phyloP scores from a whole-genome alignment of 2,113 vertebrate species.

The Clarias batrachus region DNA sequence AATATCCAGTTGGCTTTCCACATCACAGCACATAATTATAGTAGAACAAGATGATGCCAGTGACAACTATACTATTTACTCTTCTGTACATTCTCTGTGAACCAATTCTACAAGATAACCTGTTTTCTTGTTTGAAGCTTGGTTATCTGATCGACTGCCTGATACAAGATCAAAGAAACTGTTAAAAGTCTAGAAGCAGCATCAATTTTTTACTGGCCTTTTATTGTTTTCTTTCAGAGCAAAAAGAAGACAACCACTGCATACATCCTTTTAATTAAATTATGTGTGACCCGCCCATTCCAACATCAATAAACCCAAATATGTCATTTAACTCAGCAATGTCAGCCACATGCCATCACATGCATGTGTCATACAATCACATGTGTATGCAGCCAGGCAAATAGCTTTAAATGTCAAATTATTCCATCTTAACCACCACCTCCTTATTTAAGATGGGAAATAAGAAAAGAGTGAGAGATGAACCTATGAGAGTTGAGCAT shows the following conservation, averaged over 20 bases:
- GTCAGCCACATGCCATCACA: slow-evolving; percentile 10
- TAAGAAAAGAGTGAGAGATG: neutral
- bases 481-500: slow-evolving; percentile 13
- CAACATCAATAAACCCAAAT: neutral
- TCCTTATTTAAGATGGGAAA: slow-evolving; percentile 39
- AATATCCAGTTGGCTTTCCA: neutral
- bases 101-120: neutral
- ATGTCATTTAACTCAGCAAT: slow-evolving; percentile 34
- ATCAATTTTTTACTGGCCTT: neutral
- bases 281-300: slow-evolving; percentile 33
- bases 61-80: neutral
- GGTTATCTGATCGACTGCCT: neutral
- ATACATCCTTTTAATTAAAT: neutral
- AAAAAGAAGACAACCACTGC: neutral
- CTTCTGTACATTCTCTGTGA: neutral
- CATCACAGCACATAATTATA: neutral
- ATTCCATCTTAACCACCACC: neutral
- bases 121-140: neutral
- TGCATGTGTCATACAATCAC: slow-evolving; percentile 5
- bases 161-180: neutral
- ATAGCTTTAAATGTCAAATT: neutral
- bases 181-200: neutral
- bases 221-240: neutral
- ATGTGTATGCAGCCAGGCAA: neutral
- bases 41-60: neutral